Evolutionary conservation across 2,797 vertebrate genomes (phyloP).

Genomic region (Crotalus adamanteus): DNA sequence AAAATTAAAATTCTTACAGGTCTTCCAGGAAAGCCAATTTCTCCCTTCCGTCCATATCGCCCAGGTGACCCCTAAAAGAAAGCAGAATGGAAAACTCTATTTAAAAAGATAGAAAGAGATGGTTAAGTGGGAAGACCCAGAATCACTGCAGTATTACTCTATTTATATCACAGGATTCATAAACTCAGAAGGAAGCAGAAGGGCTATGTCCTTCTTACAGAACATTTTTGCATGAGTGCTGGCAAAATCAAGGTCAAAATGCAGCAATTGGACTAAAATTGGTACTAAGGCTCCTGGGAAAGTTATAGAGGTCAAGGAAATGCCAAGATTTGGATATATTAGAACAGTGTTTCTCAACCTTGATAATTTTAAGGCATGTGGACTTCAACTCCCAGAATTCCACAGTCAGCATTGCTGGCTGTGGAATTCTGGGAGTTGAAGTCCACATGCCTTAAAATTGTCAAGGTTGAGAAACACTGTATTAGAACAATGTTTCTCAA

Average conservation of each 20-base stretch:
- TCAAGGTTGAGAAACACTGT: not conserved
- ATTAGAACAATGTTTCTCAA: no score
- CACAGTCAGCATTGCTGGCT: not conserved
- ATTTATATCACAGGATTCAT: not conserved
- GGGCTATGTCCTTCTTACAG: not conserved
- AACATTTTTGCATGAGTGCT: not conserved
- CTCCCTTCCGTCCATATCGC: conserved; percentile 84
- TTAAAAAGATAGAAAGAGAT: not conserved
- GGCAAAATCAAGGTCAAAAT: not conserved
- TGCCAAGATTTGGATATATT: not conserved
- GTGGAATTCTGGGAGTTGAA: not conserved
- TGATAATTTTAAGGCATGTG: not conserved
- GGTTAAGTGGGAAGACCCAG: not conserved
- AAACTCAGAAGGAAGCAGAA: not conserved
- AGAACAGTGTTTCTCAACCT: not conserved
- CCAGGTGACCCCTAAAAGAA: conserved; percentile 68
- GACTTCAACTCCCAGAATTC: not conserved
- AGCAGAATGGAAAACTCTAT: not conserved
- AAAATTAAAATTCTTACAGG: conserved; percentile 78
- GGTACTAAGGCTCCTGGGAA: not conserved
- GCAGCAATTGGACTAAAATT: not conserved
- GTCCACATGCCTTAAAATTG: not conserved
- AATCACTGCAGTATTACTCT: not conserved
- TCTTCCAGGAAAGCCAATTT: conserved; percentile 95
- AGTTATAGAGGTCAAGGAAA: not conserved